These are phyloP conservation scores for Lepus americanus DNA, from an alignment of 2,113 vertebrate genomes.

Conservation along the genomic window DNA sequence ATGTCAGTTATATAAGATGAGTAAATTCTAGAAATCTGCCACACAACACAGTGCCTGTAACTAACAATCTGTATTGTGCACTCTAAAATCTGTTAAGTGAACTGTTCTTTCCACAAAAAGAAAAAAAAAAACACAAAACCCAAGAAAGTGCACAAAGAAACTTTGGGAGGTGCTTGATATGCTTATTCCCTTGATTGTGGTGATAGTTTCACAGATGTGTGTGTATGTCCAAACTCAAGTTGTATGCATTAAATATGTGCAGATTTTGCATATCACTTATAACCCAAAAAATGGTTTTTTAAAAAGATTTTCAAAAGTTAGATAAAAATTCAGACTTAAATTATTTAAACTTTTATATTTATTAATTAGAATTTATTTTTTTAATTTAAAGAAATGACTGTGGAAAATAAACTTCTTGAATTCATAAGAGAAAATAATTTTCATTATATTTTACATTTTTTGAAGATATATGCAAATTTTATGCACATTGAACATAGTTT, in stretches of 20 bases:
- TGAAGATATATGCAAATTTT: neutral
- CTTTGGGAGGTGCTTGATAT: neutral
- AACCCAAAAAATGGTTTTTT: neutral
- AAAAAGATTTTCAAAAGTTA: conserved; percentile 31
- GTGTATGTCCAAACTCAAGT: neutral
- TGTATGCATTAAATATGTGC: neutral
- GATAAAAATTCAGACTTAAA: conserved; percentile 9
- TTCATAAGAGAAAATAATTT: conserved; percentile 26
- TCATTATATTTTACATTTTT: conserved; percentile 40
- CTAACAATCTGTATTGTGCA: no score
- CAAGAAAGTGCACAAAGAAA: neutral
- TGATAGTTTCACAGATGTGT: neutral
- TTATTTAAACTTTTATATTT: conserved; percentile 9
- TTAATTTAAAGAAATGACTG: conserved; percentile 19
- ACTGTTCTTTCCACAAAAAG: neutral
- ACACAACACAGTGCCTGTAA: neutral
- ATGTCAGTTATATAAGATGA: neutral
- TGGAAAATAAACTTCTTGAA: neutral
- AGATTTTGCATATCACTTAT: neutral
- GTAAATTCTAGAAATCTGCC: neutral
- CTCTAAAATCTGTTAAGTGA: neutral
- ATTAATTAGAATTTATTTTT: conserved; percentile 16
- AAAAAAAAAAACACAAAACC: neutral
- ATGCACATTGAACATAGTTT: neutral
- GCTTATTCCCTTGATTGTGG: neutral